A percentile compares a stretch with the other conserved stretches of the same genome.
phyloP scores from a whole-genome alignment of 2,797 vertebrate species.

The Amniataba percoides region DNA sequence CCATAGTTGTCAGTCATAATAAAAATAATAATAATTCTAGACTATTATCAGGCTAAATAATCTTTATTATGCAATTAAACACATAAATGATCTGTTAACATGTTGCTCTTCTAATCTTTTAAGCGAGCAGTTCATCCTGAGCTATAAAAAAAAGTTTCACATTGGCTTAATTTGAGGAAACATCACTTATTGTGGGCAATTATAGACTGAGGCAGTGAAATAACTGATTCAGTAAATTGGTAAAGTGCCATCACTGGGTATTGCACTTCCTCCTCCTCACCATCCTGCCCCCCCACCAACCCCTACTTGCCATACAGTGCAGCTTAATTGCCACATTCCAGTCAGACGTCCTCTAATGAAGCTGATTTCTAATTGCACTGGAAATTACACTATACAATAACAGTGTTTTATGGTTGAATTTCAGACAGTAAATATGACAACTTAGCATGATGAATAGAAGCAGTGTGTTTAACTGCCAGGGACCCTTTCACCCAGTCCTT shows the following conservation, averaged over 20 bases:
- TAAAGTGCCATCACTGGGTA: conserved; percentile 35
- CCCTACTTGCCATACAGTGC: conserved; percentile 39
- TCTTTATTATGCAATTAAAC: background rate
- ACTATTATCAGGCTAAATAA: background rate
- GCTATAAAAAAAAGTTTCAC: conserved; percentile 18
- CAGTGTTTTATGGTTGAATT: conserved; percentile 80
- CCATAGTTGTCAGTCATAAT: background rate
- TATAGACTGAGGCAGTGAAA: conserved; percentile 48
- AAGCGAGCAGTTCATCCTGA: conserved; percentile 23
- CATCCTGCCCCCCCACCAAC: conserved; percentile 26
- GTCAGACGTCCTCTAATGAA: conserved; percentile 81
- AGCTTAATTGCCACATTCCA: conserved; percentile 79
- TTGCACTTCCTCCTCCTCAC: conserved; percentile 30
- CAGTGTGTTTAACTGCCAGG: conserved; percentile 67
- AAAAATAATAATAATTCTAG: background rate
- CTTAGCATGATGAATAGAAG: conserved; percentile 73
- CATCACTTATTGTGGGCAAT: conserved; percentile 46
- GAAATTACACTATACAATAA: conserved; percentile 82
- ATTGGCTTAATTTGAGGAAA: conserved; percentile 45
- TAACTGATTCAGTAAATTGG: conserved; percentile 60
- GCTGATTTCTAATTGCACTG: conserved; percentile 82
- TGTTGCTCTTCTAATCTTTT: conserved; percentile 18
- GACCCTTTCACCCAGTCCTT: conserved; percentile 67
- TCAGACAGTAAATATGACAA: conserved; percentile 82
- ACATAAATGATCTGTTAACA: background rate